Evolutionary conservation across 2,797 vertebrate genomes (phyloP).

Genomic region (Pitangus sulphuratus): DNA sequence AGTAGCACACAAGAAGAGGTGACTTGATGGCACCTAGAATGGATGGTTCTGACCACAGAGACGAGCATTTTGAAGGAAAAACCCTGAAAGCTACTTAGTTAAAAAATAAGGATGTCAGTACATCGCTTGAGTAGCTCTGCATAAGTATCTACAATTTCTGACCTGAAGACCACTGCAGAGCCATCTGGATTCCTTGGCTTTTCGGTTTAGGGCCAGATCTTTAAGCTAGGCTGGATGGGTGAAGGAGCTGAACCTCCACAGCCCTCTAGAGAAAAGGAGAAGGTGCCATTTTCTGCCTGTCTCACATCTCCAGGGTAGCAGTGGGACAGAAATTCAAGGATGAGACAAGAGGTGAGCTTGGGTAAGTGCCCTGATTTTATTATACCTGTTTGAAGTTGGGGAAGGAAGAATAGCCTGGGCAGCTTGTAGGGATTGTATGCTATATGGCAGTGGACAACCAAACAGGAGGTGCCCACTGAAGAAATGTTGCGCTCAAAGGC

Average conservation of each 20-base stretch:
- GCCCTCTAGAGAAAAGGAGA: background rate
- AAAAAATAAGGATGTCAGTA: background rate
- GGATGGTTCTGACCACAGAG: background rate
- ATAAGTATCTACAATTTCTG: background rate
- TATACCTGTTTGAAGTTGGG: background rate
- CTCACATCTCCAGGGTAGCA: background rate
- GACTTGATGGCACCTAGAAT: background rate
- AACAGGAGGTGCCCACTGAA: background rate
- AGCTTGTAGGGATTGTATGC: background rate
- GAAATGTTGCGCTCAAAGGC: background rate
- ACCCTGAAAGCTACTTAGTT: background rate
- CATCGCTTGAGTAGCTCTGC: background rate
- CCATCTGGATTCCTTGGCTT: background rate
- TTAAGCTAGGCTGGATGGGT: background rate
- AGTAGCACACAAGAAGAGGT: background rate
- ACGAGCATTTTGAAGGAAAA: background rate
- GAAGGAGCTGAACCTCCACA: background rate
- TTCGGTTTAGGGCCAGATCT: background rate
- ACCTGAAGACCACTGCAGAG: background rate
- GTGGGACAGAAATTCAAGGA: background rate
- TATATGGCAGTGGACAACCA: background rate
- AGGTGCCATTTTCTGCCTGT: background rate
- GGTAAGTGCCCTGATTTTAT: background rate
- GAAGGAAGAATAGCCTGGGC: background rate
- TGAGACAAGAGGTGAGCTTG: background rate